These are phyloP conservation scores for Drosophila maculinotata DNA, from an alignment of 2,888 invertebrate species.

Conservation along the genomic window DNA sequence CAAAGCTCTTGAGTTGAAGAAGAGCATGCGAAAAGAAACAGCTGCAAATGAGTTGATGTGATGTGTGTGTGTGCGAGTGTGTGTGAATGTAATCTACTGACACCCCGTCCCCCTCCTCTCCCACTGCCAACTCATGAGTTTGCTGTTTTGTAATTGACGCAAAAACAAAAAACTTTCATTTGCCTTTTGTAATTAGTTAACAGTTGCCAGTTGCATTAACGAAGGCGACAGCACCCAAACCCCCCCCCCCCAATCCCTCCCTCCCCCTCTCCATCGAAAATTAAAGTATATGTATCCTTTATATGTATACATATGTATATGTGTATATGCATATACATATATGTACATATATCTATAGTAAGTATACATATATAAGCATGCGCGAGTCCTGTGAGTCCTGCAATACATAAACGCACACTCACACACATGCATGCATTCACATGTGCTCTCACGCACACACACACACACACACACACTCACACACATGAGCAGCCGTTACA, in stretches of 20 bases:
- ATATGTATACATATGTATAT: neutral
- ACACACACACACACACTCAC: constrained; percentile 24
- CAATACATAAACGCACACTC: constrained; percentile 42
- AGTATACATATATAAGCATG: no score
- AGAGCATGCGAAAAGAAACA: constrained; percentile 1
- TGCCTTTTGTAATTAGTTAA: constrained; percentile 68
- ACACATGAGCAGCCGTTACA: constrained; percentile 35
- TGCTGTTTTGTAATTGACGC: constrained; percentile 37
- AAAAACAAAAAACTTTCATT: constrained; percentile 61
- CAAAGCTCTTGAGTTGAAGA: neutral
- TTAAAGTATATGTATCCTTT: constrained; percentile 12
- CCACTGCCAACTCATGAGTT: constrained; percentile 3
- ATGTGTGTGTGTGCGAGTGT: neutral
- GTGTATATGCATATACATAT: neutral
- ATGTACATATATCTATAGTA: constrained; percentile 1
- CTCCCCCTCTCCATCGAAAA: no score
- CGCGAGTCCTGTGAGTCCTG: constrained; percentile 51
- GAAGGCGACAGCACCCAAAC: constrained; percentile 26
- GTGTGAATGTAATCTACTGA: neutral
- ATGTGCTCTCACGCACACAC: neutral
- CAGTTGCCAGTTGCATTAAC: constrained; percentile 49
- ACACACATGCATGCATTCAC: neutral
- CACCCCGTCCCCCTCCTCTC: neutral
- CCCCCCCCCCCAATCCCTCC: no score
- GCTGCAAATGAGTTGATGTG: neutral